These are phyloP conservation scores for Pygathrix nemaeus DNA, from an alignment of 2,113 vertebrate species.

Conservation along the genomic window DNA sequence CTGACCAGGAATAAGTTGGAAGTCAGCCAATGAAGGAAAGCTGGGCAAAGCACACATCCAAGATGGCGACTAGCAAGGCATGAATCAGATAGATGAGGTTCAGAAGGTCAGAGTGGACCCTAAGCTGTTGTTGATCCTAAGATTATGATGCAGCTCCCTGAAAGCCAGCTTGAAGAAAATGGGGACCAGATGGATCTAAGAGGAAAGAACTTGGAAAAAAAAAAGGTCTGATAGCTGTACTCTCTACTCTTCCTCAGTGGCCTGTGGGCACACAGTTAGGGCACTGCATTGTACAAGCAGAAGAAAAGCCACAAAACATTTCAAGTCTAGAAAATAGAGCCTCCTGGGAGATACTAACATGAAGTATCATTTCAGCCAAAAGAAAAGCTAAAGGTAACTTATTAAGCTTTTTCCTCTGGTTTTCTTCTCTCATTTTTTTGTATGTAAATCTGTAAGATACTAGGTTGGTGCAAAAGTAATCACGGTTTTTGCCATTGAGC, in stretches of 20 bases:
- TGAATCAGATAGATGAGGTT: not conserved
- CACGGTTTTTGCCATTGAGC: too few species aligned
- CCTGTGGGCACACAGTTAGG: not conserved
- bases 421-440: not conserved
- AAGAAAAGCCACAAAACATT: conserved; percentile 27
- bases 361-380: not conserved
- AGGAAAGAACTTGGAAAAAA: not conserved
- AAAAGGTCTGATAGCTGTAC: not conserved
- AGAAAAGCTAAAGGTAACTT: not conserved
- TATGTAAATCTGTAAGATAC: not conserved
- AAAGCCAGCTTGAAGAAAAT: not conserved
- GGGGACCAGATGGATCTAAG: not conserved
- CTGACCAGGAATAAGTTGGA: conserved; percentile 47
- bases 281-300: not conserved
- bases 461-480: too few species aligned
- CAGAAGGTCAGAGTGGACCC: not conserved
- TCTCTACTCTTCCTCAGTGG: not conserved
- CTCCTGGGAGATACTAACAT: not conserved
- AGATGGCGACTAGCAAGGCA: not conserved
- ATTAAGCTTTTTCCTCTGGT: not conserved
- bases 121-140: not conserved
- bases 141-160: not conserved
- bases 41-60: not conserved
- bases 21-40: not conserved
- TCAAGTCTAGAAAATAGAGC: conserved; percentile 24